These are phyloP conservation scores for Neoniphon sammara DNA, from an alignment of 2,797 vertebrate species.

Conservation along the genomic window DNA sequence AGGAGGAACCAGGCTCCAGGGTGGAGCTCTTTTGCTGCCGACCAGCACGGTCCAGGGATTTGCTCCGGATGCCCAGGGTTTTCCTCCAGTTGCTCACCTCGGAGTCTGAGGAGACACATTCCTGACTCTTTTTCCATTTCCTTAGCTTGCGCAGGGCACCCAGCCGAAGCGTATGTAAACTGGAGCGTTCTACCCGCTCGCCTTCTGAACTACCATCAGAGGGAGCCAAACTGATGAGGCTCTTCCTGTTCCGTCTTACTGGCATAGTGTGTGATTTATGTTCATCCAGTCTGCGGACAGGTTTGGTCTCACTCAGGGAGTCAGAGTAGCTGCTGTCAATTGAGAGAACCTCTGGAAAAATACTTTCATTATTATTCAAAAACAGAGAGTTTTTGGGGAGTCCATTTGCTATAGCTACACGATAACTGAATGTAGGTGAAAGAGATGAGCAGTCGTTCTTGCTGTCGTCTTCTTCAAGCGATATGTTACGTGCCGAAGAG, in stretches of 20 bases:
- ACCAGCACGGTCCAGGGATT: conserved; percentile 94
- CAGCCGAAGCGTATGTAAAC: conserved; percentile 91
- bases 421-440: conserved; percentile 98
- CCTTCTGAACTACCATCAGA: conserved; percentile 98
- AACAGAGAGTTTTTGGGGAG: conserved; percentile 86
- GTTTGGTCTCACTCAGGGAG: conserved; percentile 89
- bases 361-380: conserved; percentile 88
- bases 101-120: conserved; percentile 97
- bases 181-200: conserved; percentile 89
- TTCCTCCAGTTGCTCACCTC: conserved; percentile 96
- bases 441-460: conserved; percentile 92
- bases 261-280: conserved; percentile 92
- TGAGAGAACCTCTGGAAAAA: conserved; percentile 89
- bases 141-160: conserved; percentile 94
- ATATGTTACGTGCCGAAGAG: conserved; percentile 91
- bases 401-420: conserved; percentile 97
- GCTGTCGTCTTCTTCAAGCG: conserved; percentile 88
- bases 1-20: conserved; percentile 94
- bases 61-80: conserved; percentile 95
- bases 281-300: conserved; percentile 84
- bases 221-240: conserved; percentile 94
- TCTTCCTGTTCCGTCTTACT: conserved; percentile 96
- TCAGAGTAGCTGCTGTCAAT: conserved; percentile 91
- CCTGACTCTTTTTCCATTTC: conserved; percentile 99
- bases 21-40: conserved; percentile 90